A percentile compares a stretch with the other conserved stretches of the same genome.
Conservation (phyloP, 2,113 vertebrate genomes). For the Oreamnos americanus region DNA sequence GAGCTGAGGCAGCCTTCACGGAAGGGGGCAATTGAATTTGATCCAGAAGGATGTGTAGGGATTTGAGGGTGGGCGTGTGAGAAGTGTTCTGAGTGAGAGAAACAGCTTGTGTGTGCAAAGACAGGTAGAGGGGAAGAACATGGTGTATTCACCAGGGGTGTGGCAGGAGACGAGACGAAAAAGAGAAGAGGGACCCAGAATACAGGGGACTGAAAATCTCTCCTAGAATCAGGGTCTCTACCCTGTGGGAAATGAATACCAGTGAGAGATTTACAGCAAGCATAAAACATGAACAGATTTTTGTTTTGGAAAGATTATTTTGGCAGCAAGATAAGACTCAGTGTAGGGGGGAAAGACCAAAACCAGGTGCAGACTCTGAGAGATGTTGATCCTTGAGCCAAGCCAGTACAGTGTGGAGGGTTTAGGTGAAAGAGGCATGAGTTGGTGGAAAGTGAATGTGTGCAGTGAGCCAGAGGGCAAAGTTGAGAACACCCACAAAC, state of each 20-base stretch:
- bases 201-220: neutral
- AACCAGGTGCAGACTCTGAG: neutral
- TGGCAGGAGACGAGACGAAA: too few species aligned
- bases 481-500: neutral
- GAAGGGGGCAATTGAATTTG: neutral
- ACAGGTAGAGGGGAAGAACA: neutral
- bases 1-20: neutral
- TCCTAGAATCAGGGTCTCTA: neutral
- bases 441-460: neutral
- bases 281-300: neutral
- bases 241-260: neutral
- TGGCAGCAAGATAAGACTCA: neutral
- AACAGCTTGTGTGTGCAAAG: neutral
- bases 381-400: neutral
- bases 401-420: neutral
- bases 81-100: neutral
- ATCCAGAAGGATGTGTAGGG: neutral
- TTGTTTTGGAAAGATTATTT: neutral
- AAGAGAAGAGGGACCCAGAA: neutral
- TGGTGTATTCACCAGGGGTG: neutral
- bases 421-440: neutral
- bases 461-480: neutral
- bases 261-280: neutral
- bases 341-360: neutral
- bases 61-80: neutral